Percentiles rank a stretch among this genome's conserved stretches.
Conservation (phyloP, 2,113 vertebrate genomes). For the Pitta sordida region DNA sequence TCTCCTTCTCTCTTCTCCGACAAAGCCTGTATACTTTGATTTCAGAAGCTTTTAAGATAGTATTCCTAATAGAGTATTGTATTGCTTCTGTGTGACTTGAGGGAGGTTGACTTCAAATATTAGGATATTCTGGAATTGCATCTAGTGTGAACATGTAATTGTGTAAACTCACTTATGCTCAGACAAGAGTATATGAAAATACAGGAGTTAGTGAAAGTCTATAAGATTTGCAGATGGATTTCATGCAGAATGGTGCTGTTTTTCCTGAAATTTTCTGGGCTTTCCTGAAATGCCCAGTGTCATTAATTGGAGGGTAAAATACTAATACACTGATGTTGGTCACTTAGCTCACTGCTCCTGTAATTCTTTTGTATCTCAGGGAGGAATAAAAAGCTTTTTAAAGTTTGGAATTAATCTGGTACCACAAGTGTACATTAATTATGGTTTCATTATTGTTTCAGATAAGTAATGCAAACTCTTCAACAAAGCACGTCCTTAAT, state of each 20-base stretch:
- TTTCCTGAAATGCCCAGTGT: not conserved
- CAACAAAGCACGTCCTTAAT: constrained; percentile 65
- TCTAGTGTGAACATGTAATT: not conserved
- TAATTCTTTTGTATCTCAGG: not conserved
- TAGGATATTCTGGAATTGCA: not conserved
- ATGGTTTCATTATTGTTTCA: constrained; percentile 65
- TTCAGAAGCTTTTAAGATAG: not conserved
- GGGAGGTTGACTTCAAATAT: not conserved
- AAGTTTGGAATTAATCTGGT: not conserved
- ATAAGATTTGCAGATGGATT: not conserved
- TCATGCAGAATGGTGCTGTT: accelerated
- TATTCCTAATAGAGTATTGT: not conserved
- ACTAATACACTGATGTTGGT: not conserved
- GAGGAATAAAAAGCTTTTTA: not conserved
- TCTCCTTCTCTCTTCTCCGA: not conserved
- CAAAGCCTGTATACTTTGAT: not conserved
- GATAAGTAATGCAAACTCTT: constrained; percentile 70
- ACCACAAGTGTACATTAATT: constrained; percentile 23
- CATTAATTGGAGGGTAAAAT: not conserved
- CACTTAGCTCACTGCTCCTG: not conserved
- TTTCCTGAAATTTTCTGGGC: not conserved
- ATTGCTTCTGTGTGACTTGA: not conserved
- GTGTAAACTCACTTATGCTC: not conserved
- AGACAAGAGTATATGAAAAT: not conserved
- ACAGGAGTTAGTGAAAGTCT: not conserved